These are phyloP conservation scores for Furnarius figulus DNA, from an alignment of 2,113 vertebrate genomes.

Conservation along the genomic window DNA sequence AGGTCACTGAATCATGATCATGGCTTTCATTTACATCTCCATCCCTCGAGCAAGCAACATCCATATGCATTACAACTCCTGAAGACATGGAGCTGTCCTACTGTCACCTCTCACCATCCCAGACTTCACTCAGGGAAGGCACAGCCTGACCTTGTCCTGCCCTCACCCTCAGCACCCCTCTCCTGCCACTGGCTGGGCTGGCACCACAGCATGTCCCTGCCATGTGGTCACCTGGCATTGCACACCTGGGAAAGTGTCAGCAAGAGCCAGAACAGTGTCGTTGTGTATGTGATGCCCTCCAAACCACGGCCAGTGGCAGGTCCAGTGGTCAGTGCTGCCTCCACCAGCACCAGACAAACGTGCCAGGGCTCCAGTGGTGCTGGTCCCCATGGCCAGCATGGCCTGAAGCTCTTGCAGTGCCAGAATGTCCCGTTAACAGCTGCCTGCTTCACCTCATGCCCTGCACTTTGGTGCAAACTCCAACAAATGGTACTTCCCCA, in stretches of 20 bases:
- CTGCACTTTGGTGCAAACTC: not conserved
- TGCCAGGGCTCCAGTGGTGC: fast-evolving
- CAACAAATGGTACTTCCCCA: not conserved
- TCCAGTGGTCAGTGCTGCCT: fast-evolving
- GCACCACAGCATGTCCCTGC: fast-evolving
- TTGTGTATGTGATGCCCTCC: fast-evolving
- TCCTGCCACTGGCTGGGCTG: not conserved
- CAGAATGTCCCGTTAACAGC: fast-evolving
- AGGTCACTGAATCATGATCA: not conserved
- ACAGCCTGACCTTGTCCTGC: not conserved
- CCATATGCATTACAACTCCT: not conserved
- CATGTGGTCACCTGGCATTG: not conserved
- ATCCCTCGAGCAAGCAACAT: not conserved
- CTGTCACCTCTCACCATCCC: not conserved
- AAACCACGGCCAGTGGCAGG: fast-evolving
- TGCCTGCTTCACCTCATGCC: not conserved
- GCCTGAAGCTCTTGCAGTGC: not conserved
- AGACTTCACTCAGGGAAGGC: not conserved
- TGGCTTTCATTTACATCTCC: not conserved
- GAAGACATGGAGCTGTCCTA: not conserved
- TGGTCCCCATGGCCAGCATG: fast-evolving
- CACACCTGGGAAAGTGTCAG: not conserved
- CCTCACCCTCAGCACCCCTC: not conserved
- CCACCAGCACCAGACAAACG: fast-evolving
- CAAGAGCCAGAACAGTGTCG: too few relatives aligned